These are phyloP conservation scores for Netelia virgata DNA, from an alignment of 2,888 invertebrate genomes.

Conservation along the genomic window DNA sequence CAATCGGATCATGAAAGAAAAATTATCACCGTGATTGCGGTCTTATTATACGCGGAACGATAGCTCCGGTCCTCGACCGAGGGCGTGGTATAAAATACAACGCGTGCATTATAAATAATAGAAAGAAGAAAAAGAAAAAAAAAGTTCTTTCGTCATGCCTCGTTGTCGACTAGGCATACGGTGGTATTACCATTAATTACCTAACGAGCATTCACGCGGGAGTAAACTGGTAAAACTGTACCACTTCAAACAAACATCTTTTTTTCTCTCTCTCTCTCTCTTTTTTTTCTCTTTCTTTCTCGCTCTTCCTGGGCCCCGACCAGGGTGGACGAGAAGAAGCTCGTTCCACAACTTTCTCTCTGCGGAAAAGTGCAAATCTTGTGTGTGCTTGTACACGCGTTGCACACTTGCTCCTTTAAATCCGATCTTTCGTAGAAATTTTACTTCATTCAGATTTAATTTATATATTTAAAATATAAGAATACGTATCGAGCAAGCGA, in stretches of 20 bases:
- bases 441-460: not conserved
- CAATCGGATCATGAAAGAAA: not conserved
- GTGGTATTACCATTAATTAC: conserved; percentile 63
- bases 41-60: not conserved
- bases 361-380: conserved; percentile 58
- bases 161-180: conserved; percentile 53
- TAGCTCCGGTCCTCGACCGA: not conserved
- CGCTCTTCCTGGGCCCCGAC: not conserved
- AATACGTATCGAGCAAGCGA: not conserved
- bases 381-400: conserved; percentile 11
- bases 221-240: conserved; percentile 62
- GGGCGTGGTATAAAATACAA: no score
- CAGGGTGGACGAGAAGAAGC: conserved; percentile 47
- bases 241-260: conserved; percentile 24
- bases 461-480: not conserved
- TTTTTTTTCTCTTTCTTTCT: conserved; percentile 4
- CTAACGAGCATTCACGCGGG: conserved; percentile 55
- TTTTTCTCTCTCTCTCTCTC: not conserved
- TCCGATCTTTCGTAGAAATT: conserved; percentile 22
- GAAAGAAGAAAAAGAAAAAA: conserved; percentile 17
- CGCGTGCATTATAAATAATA: not conserved
- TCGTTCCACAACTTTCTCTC: conserved; percentile 66
- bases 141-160: conserved; percentile 60
- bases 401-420: conserved; percentile 30
- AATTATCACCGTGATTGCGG: conserved; percentile 2